Percentiles rank a stretch among this genome's conserved stretches.
Conservation (phyloP, 92 coral and sea anemone species). For the Paramuricea clavata region DNA sequence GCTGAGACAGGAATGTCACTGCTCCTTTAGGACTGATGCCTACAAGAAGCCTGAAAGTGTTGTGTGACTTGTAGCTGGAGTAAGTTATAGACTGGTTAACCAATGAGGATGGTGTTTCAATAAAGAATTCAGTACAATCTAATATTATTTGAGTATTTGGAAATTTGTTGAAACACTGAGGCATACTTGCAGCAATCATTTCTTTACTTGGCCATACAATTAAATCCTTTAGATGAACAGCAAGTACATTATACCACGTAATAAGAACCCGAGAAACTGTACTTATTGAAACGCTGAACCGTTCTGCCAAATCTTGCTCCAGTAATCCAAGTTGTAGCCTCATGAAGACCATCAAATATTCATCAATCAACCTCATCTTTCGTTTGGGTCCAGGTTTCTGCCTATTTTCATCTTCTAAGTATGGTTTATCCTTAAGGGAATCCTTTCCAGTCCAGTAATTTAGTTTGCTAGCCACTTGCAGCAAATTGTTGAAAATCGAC, state of each 20-base stretch:
- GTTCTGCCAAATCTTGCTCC: conserved; percentile 49
- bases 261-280: conserved; percentile 40
- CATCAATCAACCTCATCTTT: conserved; percentile 51
- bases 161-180: conserved; percentile 39
- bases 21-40: no score
- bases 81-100: no score
- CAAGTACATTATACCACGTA: conserved; percentile 53
- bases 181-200: not conserved
- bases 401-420: conserved; percentile 35
- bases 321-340: conserved; percentile 48
- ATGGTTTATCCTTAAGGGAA: conserved; percentile 35
- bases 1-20: no score
- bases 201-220: conserved; percentile 43
- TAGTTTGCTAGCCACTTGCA: conserved; percentile 33
- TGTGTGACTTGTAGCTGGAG: no score
- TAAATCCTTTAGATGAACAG: conserved; percentile 34
- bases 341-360: conserved; percentile 54
- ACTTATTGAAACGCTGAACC: conserved; percentile 52
- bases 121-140: no score
- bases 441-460: conserved; percentile 66
- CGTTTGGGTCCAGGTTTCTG: conserved; percentile 58
- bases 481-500: conserved; percentile 38
- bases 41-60: no score
- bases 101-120: no score
- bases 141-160: no score